Evolutionary conservation across 2,797 vertebrate genomes (phyloP).

Genomic region (Monodelphis domestica): DNA sequence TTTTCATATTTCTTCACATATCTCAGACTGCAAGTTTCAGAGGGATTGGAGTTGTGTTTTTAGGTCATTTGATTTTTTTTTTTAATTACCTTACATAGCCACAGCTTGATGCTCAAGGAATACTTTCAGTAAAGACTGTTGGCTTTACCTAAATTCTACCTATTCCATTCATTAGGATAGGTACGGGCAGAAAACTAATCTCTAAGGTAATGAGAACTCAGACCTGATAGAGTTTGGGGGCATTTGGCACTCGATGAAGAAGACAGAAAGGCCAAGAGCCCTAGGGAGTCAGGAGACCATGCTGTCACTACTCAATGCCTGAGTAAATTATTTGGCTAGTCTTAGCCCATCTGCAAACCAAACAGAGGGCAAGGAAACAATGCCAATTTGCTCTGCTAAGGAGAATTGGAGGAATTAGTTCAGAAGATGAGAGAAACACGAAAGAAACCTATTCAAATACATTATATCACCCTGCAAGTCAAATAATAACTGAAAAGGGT

Average conservation of each 20-base stretch:
- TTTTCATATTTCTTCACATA: neutral
- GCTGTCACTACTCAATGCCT: neutral
- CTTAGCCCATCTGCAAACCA: neutral
- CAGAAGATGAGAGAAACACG: conserved; percentile 19
- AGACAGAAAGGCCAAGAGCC: neutral
- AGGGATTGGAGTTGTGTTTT: neutral
- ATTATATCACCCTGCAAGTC: conserved; percentile 26
- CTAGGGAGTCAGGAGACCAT: neutral
- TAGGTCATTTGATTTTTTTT: neutral
- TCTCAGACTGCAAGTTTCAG: conserved; percentile 31
- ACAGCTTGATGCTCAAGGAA: neutral
- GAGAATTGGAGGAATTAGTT: neutral
- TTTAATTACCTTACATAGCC: neutral
- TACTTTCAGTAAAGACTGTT: neutral
- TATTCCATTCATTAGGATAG: neutral
- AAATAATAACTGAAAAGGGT: conserved; percentile 31
- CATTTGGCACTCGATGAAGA: neutral
- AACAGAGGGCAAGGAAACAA: neutral
- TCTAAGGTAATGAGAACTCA: neutral
- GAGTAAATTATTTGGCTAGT: neutral
- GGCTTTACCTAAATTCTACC: neutral
- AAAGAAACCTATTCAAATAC: conserved; percentile 23
- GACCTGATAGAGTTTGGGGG: neutral
- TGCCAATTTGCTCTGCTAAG: neutral
- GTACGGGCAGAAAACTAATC: neutral